Evolutionary conservation across 2,113 vertebrate species (phyloP).

Genomic region (Salvelinus alpinus): DNA sequence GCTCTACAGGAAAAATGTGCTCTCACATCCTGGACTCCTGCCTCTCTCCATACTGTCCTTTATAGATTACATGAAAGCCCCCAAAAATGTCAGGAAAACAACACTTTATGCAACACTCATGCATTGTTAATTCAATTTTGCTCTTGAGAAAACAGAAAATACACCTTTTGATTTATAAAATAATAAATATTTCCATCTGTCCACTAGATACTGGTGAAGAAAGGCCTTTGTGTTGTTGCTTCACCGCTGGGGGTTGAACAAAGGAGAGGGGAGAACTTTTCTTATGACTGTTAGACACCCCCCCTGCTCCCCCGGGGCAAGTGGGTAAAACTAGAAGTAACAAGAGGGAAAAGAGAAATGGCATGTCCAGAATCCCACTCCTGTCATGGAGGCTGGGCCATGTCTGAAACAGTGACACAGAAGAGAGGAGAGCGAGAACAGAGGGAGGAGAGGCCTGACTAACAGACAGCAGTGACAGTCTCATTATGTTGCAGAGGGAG

Average conservation of each 20-base stretch:
- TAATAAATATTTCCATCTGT: slow-evolving; percentile 72
- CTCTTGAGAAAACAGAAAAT: slow-evolving; percentile 55
- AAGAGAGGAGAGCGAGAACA: too few relatives aligned
- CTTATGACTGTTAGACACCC: slow-evolving; percentile 15
- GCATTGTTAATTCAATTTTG: slow-evolving; percentile 38
- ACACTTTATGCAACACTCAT: slow-evolving; percentile 26
- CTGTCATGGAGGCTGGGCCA: not conserved
- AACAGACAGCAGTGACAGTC: too few relatives aligned
- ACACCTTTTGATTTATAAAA: slow-evolving; percentile 72
- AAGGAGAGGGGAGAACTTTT: slow-evolving; percentile 38
- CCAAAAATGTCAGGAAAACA: slow-evolving; percentile 68
- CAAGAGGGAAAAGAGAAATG: too few relatives aligned
- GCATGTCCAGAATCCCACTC: not conserved
- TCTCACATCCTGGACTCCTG: slow-evolving; percentile 60
- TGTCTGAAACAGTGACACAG: not conserved
- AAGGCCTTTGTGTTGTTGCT: slow-evolving; percentile 67
- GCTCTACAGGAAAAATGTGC: slow-evolving; percentile 58
- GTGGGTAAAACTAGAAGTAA: too few relatives aligned
- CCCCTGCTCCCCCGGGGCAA: slow-evolving; percentile 20
- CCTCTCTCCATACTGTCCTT: slow-evolving; percentile 60
- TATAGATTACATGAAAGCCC: slow-evolving; percentile 69
- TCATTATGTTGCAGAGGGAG: not conserved
- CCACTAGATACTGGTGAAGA: slow-evolving; percentile 43
- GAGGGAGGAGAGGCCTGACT: too few relatives aligned
- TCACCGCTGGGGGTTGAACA: slow-evolving; percentile 38